A percentile compares a stretch with the other conserved stretches of the same genome.
Evolutionary conservation across 2,113 vertebrate genomes (phyloP).

Genomic region (Diglossa brunneiventris): DNA sequence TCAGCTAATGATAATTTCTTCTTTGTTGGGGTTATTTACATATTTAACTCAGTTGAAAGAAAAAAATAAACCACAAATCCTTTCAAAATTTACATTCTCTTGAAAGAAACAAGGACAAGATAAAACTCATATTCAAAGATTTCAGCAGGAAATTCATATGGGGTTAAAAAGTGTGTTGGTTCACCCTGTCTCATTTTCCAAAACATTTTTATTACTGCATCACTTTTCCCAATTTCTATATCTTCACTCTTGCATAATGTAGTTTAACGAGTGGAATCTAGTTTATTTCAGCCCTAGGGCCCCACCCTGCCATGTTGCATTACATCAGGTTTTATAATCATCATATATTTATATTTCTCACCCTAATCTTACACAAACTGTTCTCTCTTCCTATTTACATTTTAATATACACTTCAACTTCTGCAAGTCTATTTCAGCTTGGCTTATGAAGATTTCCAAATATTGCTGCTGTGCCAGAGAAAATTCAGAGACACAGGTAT

Average conservation of each 20-base stretch:
- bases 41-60: background rate
- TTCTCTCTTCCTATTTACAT: constrained; percentile 44
- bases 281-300: constrained; percentile 48
- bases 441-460: background rate
- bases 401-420: background rate
- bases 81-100: constrained; percentile 7
- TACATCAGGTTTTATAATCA: constrained; percentile 43
- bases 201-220: constrained; percentile 41
- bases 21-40: background rate
- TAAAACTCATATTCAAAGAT: background rate
- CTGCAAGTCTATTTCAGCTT: background rate
- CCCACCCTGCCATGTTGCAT: constrained; percentile 33
- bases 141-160: background rate
- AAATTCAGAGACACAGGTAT: background rate
- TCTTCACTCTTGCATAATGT: constrained; percentile 26
- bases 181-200: background rate
- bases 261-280: constrained; percentile 38
- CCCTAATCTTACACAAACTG: background rate
- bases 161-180: background rate
- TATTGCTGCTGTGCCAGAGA: background rate
- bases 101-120: background rate
- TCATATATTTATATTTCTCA: constrained; percentile 32
- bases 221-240: constrained; percentile 6
- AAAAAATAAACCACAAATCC: background rate
- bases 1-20: background rate